Evolutionary conservation across 2,113 vertebrate genomes (phyloP).

Genomic region (Fukomys damarensis): DNA sequence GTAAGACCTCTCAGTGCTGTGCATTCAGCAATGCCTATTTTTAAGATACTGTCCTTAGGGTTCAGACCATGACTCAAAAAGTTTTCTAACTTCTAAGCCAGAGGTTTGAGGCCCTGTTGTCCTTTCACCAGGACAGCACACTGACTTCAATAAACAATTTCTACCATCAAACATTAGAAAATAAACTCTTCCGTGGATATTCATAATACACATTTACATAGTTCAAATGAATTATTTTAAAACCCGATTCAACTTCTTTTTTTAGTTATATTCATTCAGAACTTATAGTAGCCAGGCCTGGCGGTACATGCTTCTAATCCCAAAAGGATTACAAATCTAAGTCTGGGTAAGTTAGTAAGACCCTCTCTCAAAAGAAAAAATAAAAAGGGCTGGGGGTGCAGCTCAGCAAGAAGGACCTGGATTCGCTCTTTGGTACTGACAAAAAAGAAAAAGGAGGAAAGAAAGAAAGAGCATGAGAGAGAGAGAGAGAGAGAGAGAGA

Average conservation of each 20-base stretch:
- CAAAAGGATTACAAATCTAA: not conserved
- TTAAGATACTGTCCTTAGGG: not conserved
- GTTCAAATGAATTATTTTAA: not conserved
- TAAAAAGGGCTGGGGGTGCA: not conserved
- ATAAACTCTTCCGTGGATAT: constrained; percentile 8
- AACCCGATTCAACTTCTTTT: not conserved
- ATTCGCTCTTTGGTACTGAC: not conserved
- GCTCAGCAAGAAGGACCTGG: not conserved
- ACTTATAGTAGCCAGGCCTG: not conserved
- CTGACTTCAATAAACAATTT: not conserved
- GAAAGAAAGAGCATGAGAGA: not conserved
- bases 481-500: not conserved
- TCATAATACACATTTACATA: not conserved
- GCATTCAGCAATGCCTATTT: not conserved
- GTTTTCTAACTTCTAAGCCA: not conserved
- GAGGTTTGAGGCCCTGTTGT: not conserved
- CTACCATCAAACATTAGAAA: not conserved
- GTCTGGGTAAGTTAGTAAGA: not conserved
- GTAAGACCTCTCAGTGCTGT: not conserved
- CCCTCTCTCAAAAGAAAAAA: not conserved
- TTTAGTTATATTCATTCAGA: constrained; percentile 5
- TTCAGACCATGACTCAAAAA: not conserved
- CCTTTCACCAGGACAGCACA: not conserved
- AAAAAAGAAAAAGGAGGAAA: no score
- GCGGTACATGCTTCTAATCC: not conserved